Base-by-base conservation (phyloP, 2,888 invertebrate genomes). In the Nomada goodeniana region DNA sequence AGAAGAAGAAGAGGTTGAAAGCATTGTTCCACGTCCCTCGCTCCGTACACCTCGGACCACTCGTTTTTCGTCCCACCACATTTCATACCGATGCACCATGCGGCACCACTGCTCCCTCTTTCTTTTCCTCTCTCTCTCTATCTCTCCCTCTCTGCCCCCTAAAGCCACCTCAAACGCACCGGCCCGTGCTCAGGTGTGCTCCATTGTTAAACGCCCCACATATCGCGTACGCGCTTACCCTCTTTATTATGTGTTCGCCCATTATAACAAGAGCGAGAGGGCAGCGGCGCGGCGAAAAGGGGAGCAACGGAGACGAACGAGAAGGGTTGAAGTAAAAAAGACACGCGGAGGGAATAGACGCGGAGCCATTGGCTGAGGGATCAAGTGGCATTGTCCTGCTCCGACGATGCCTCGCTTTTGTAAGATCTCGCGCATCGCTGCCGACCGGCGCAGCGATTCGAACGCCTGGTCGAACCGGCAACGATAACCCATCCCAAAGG, bases 151-250 rank as follows among this genome's bases (percentile, higher is more conserved):
- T 75, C 83, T 69, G 73, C 82, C 77, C 76, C 76, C 83, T 67
- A 71, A 87, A 86, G 88, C 89, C 89, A 87, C 84, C 89, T 90
- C 90, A 91, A 91, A 91, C 87, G 88, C 88, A 90, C 91, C 91
- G 91, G 89, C 88, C 86, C 88, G 88, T 88, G 85, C 91, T 91
- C 91, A 91, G 92, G 92, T 92, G 91, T 91, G 90, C 91, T 88
- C 92, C 91, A 93, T 92, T 93, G 92, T 92, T 92, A 91, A 88
- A 85, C 88, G 89, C 88, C 85, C 90, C 88, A 86, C 88, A 86
- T 88, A 88, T 89, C 89, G 88, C 91, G 87, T 84, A 83, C 82
- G 76, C 72, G 87, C 80, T 89, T 91, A 88, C 89, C 90, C 91
- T 92, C 91, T 91, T 92, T 92, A 91, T 90, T 91, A 91, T 90